phyloP scores from a whole-genome alignment of 2,797 vertebrate genomes.

The Pseudochromis fuscus region DNA sequence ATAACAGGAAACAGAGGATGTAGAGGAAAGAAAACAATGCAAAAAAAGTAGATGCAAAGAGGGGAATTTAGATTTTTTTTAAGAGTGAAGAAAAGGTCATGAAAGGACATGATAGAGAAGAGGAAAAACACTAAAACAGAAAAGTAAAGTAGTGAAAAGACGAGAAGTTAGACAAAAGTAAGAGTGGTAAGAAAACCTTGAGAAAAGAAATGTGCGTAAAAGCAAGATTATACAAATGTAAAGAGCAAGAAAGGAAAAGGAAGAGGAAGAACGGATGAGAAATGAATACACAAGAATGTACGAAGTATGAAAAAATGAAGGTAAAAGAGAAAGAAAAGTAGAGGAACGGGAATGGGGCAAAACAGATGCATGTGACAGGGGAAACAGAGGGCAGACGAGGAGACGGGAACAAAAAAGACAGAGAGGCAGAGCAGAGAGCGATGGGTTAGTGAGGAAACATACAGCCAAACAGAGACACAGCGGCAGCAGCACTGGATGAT shows the following conservation, averaged over 20 bases:
- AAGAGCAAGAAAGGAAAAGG: background rate
- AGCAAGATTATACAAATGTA: too few species aligned
- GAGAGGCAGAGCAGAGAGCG: background rate
- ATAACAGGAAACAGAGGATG: background rate
- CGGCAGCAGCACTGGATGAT: slow-evolving; percentile 18
- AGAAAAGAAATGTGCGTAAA: background rate
- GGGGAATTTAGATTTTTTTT: too few species aligned
- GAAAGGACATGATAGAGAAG: background rate
- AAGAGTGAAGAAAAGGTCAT: too few species aligned
- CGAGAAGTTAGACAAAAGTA: background rate
- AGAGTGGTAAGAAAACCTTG: background rate
- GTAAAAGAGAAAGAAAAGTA: background rate
- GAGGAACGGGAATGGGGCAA: background rate
- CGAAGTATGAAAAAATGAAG: background rate
- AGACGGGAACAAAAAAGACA: slow-evolving; percentile 23
- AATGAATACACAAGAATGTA: background rate
- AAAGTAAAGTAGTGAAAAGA: too few species aligned
- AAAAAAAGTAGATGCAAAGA: background rate
- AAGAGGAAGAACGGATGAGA: background rate
- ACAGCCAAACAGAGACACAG: slow-evolving; percentile 23
- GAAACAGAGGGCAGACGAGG: slow-evolving; percentile 5
- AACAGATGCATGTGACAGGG: background rate
- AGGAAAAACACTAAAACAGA: too few species aligned
- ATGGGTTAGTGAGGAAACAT: slow-evolving; percentile 2
- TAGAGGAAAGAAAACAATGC: background rate